Conservation (phyloP, 2,797 vertebrate genomes). For the Pangasius macronema region DNA sequence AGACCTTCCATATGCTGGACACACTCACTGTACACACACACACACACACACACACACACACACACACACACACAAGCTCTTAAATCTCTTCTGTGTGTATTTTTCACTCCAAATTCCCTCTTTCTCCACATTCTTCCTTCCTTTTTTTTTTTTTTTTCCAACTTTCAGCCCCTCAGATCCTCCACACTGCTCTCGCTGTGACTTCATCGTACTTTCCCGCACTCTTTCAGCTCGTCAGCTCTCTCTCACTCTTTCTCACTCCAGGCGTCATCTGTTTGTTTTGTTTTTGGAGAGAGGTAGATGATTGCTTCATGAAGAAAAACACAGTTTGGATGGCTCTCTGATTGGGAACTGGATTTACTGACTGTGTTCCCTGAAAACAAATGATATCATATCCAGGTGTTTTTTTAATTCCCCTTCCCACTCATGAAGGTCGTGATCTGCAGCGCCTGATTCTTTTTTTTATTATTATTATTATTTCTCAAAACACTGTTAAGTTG, state of each 20-base stretch:
- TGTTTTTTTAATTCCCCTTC: slow-evolving; percentile 66
- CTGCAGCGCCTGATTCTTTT: slow-evolving; percentile 36
- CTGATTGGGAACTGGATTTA: slow-evolving; percentile 46
- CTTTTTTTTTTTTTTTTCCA: neutral
- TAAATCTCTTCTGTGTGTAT: slow-evolving; percentile 5
- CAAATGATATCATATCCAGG: slow-evolving; percentile 83
- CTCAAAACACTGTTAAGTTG: slow-evolving; percentile 37
- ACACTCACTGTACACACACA: neutral
- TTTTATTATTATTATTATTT: slow-evolving; percentile 24
- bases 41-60: slow-evolving; percentile 22
- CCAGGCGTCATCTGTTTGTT: slow-evolving; percentile 50
- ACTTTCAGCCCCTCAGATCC: neutral
- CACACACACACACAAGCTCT: neutral
- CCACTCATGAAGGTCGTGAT: slow-evolving; percentile 51
- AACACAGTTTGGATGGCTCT: slow-evolving; percentile 49
- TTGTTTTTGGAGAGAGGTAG: slow-evolving; percentile 49
- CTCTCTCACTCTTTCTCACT: slow-evolving; percentile 16
- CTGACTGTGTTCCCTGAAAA: slow-evolving; percentile 66
- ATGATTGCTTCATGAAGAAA: slow-evolving; percentile 52
- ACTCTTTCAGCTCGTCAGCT: slow-evolving; percentile 26
- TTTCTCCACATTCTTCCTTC: slow-evolving; percentile 14
- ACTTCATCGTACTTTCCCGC: slow-evolving; percentile 28
- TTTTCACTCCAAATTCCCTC: slow-evolving; percentile 5
- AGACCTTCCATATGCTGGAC: slow-evolving; percentile 16
- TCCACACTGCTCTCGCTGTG: slow-evolving; percentile 15